Base-by-base conservation (phyloP, 2,113 vertebrate genomes). In the Solenodon paradoxus region DNA sequence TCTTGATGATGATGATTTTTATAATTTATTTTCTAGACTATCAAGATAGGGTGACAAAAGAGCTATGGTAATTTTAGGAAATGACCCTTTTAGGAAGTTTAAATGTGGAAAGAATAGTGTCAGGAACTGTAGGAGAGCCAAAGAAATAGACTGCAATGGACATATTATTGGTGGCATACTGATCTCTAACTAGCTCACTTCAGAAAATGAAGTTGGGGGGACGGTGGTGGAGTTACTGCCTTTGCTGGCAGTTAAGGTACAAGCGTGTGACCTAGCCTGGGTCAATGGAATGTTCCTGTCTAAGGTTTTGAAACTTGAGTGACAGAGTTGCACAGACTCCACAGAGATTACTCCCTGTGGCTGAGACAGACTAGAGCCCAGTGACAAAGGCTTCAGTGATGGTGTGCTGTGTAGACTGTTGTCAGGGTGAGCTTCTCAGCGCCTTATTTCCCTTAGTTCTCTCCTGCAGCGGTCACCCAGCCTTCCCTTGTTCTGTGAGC, bases 1-100 rank as follows among this genome's bases (percentile, higher is more conserved):
- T 61, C 7, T 61, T 68, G 47, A 30, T 71, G 22, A 35, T 59
- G 24, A 10, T 12, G 11, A 49, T 40, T 82, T 78, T 64, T n/a
- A 78, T 78, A 55, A 42, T 69, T 83, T 72, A 75, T 88, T 57
- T 26, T 22, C 40, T 63, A 86, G 26, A 87, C 71, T 53, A 91
- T 35, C 19, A 86, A 68, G 86, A n/a, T 10, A 38, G 32, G 28
- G 51, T 26, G 47, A 9, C 16, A 64, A 38, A 9, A 55, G 35
- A 92, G 72, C 16, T 38, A 42, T n/a, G n/a, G n/a, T n/a, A n/a
- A n/a, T n/a, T n/a, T n/a, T n/a, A n/a, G n/a, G n/a, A n/a, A n/a
- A n/a, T n/a, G 42, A 19, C 15, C 42, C 26, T 40, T 88, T 45
- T 28, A 74, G 64, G 61, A 45, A 35, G 15, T 45, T 68, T 68